A percentile compares a stretch with the other conserved stretches of the same genome.
Conservation (phyloP, 2,113 vertebrate species). For the Notothenia rossii region DNA sequence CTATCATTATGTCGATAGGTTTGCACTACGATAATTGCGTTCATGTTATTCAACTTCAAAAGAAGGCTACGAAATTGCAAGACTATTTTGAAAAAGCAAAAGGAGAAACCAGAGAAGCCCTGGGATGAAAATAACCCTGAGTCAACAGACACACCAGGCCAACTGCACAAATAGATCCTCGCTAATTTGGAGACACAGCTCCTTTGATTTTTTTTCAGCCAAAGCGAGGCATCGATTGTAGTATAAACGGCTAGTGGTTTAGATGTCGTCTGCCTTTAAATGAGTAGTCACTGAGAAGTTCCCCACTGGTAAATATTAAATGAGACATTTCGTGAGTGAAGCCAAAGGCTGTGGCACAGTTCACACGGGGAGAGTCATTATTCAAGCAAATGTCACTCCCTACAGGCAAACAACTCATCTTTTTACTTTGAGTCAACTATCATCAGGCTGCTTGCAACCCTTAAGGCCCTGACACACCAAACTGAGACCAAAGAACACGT, state of each 20-base stretch:
- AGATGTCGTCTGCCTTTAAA: conserved; percentile 18
- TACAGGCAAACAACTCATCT: background rate
- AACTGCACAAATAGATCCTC: conserved; percentile 27
- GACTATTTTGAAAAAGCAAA: background rate
- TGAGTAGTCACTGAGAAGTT: background rate
- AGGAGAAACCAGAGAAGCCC: background rate
- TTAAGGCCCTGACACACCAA: too few species aligned
- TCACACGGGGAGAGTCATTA: background rate
- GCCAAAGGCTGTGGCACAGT: background rate
- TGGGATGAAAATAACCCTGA: background rate
- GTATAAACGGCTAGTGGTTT: background rate
- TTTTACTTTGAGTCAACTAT: conserved; percentile 13
- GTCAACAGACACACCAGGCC: conserved; percentile 13
- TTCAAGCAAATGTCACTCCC: background rate
- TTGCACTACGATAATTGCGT: background rate
- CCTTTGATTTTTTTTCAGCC: conserved; percentile 5
- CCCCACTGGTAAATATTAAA: background rate
- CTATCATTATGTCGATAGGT: background rate
- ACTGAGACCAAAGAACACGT: too few species aligned
- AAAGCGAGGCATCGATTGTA: background rate
- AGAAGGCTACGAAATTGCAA: background rate
- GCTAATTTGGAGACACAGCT: conserved; percentile 10
- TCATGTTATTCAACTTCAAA: background rate
- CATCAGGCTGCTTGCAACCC: background rate
- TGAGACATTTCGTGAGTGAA: conserved; percentile 5